These are phyloP conservation scores for Heterotilapia buettikoferi DNA, from an alignment of 2,113 vertebrate species.

Conservation along the genomic window DNA sequence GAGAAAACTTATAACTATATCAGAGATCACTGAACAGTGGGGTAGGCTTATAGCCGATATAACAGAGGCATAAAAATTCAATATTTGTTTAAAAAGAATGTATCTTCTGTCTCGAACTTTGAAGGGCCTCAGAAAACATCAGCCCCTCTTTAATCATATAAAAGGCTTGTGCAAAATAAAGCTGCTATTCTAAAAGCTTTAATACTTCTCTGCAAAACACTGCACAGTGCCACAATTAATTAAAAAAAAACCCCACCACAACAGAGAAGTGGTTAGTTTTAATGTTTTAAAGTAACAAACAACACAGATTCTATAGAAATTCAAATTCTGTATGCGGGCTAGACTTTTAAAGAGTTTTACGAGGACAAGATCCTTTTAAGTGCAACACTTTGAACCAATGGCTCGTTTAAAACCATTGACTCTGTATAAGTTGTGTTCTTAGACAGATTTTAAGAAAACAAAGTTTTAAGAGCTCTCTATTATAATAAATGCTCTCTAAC, in stretches of 20 bases:
- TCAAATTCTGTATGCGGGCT: background rate
- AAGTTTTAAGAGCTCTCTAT: background rate
- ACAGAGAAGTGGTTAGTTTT: background rate
- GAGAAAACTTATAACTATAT: background rate
- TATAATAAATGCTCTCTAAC: conserved; percentile 67
- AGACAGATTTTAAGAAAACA: background rate
- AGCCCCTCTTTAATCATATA: background rate
- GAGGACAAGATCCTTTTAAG: background rate
- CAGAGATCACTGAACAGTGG: background rate
- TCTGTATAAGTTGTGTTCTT: background rate
- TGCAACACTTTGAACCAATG: background rate
- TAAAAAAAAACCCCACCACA: accelerated
- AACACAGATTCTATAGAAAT: background rate
- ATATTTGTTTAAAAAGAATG: background rate
- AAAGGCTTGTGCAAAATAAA: background rate
- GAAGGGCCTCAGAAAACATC: background rate
- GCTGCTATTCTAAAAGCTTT: background rate
- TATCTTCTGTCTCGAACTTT: background rate
- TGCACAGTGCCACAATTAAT: background rate
- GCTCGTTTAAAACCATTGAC: background rate
- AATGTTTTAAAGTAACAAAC: background rate
- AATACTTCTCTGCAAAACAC: background rate
- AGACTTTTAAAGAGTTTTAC: background rate
- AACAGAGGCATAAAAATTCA: background rate
- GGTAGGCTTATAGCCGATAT: background rate